Conservation (phyloP, 1,140 invertebrate genomes). For the Hyles vespertilio region DNA sequence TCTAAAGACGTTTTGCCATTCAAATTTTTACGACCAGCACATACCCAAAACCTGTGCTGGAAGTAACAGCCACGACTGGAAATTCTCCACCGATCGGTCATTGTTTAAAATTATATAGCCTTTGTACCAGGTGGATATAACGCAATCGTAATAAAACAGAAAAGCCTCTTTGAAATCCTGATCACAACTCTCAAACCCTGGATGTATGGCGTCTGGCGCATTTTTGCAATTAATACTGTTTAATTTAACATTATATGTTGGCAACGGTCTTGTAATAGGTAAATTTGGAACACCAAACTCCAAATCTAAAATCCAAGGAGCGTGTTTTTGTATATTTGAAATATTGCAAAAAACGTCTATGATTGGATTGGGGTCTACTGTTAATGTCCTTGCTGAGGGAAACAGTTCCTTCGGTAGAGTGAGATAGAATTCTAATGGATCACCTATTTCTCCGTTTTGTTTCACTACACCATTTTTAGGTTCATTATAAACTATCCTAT, state of each 20-base stretch:
- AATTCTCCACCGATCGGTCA: conserved; percentile 49
- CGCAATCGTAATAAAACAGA: conserved; percentile 46
- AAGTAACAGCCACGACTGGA: conserved; percentile 43
- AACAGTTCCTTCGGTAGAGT: conserved; percentile 45
- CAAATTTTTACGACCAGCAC: conserved; percentile 39
- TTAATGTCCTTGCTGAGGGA: conserved; percentile 33
- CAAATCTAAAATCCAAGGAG: conserved; percentile 50
- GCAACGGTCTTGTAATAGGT: conserved; percentile 32
- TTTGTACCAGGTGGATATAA: conserved; percentile 48
- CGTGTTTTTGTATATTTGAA: conserved; percentile 30
- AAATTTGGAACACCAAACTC: conserved; percentile 48
- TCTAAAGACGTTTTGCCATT: conserved; percentile 17
- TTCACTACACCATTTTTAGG: no score
- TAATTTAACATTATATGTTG: conserved; percentile 45
- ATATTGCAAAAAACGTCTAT: conserved; percentile 57
- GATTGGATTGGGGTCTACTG: conserved; percentile 48
- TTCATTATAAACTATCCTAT: background rate
- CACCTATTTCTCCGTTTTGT: conserved; percentile 1
- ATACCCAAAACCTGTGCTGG: conserved; percentile 52
- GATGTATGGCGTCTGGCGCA: conserved; percentile 40
- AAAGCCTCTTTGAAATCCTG: conserved; percentile 37
- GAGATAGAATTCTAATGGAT: conserved; percentile 44
- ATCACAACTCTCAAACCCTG: conserved; percentile 46
- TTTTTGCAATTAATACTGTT: conserved; percentile 51
- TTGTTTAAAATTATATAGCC: conserved; percentile 36